These are phyloP conservation scores for Archivesica marissinica DNA, from an alignment of 1,140 invertebrate genomes.

Conservation along the genomic window DNA sequence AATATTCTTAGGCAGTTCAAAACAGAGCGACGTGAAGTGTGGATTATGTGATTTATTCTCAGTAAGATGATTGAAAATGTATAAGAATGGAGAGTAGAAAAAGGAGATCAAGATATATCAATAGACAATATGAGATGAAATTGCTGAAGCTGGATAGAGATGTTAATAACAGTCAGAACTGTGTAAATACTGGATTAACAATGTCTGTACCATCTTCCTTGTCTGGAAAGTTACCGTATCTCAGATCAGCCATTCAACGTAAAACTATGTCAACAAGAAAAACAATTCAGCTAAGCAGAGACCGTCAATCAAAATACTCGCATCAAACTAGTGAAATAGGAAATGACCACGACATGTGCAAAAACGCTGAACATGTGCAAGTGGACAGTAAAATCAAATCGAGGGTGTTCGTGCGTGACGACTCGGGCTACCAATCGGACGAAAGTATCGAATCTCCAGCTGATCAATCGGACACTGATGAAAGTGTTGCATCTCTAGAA, in stretches of 20 bases:
- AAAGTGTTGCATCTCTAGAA: too few species aligned
- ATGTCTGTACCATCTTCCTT: background rate
- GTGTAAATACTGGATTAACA: background rate
- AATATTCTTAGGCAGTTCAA: background rate
- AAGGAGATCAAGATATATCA: conserved; percentile 5
- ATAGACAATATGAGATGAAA: background rate
- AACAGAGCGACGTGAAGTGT: background rate
- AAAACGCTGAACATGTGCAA: too few species aligned
- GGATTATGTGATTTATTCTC: background rate
- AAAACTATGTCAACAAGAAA: background rate
- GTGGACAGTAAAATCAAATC: background rate
- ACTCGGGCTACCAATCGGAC: background rate
- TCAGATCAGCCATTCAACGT: background rate
- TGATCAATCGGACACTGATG: background rate
- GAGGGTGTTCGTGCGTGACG: background rate
- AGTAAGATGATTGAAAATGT: background rate
- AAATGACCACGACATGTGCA: background rate
- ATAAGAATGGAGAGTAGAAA: background rate
- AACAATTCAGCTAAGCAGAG: background rate
- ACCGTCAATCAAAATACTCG: background rate
- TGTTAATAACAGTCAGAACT: background rate
- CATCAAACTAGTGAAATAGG: background rate
- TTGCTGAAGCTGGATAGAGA: background rate
- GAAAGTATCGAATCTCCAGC: background rate
- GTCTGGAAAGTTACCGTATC: background rate